phyloP scores from a whole-genome alignment of 30 jellyfish, hydroid and myxozoan genomes.

The Cassiopea xamachana region DNA sequence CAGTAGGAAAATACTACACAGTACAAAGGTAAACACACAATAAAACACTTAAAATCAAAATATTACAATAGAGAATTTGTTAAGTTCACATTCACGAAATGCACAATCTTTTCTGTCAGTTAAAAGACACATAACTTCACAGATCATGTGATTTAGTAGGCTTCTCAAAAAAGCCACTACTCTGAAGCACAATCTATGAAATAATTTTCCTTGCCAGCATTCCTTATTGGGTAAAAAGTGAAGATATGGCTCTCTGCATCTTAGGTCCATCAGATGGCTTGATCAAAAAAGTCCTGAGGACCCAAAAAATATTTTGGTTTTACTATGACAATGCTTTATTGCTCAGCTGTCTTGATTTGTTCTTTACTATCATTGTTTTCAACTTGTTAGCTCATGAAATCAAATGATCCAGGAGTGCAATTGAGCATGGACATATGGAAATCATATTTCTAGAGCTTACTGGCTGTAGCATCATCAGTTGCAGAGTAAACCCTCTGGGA shows the following conservation, averaged over 20 bases:
- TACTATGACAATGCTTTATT: constrained; percentile 32
- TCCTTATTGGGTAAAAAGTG: constrained; percentile 15
- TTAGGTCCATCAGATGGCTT: constrained; percentile 47
- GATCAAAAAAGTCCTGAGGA: constrained; percentile 62
- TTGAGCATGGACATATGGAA: constrained; percentile 52
- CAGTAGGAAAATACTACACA: too few relatives aligned
- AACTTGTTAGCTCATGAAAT: constrained; percentile 22
- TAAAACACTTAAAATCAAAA: too few relatives aligned
- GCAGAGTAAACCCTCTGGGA: constrained; percentile 42
- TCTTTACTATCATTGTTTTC: constrained; percentile 15
- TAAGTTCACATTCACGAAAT: constrained; percentile 5
- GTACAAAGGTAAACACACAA: too few relatives aligned
- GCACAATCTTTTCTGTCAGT: constrained; percentile 18
- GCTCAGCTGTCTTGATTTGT: constrained; percentile 31
- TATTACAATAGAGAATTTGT: background rate
- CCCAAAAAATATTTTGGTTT: constrained; percentile 61
- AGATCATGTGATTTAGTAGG: constrained; percentile 9
- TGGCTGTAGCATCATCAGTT: constrained; percentile 32
- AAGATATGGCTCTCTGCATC: constrained; percentile 40
- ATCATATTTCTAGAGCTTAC: constrained; percentile 43
- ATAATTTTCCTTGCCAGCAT: background rate
- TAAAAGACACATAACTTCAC: background rate
- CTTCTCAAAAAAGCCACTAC: constrained; percentile 4
- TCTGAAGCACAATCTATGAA: constrained; percentile 1
- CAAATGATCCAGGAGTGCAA: constrained; percentile 54